Base-by-base conservation (phyloP, 2,888 invertebrate species). In the Tricholauxania praeusta region DNA sequence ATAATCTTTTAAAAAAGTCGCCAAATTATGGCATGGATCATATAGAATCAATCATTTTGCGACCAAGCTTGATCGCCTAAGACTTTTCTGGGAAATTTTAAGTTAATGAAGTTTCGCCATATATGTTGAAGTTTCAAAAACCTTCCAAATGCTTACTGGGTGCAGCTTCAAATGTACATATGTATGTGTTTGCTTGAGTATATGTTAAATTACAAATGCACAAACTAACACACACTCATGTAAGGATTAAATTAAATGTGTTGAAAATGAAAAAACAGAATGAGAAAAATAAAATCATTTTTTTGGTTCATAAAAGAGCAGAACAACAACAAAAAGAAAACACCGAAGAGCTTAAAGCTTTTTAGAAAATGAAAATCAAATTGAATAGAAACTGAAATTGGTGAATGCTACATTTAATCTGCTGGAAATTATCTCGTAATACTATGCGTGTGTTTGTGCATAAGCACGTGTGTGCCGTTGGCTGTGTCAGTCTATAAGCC, bases 311-410 rank as follows among this genome's bases (percentile, higher is more conserved):
- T 67, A 39, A 55, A 39, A 17, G 14, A 57, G 22, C 55, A 52
- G 12, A 47, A 39, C 8, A 14, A 52, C 32, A 32, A 53, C 17
- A 15, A 2, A 53, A 19, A 49, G 28, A n/a, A 12, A 10, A 48
- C 59, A 59, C 15, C 57, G 22, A n/a, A 71, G 68, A 77, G 71
- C 72, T 72, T 73, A 74, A 70, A 77, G 76, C 76, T 77, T 78
- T 77, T 76, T 74, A 78, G 65, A 73, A 77, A 78, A 78, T 78
- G 75, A 78, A 78, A 78, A 74, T 71, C 60, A 78, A 78, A 78
- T 77, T 77, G 76, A 75, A 78, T 74, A 71, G 72, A 74, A 75
- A 74, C 71, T 65, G 57, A 75, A 72, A 47, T 19, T 52, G 47
- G 22, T 12, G 7, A 53, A 51, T 70, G 70, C 53, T 17, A 63